Percentiles rank a stretch among this genome's conserved stretches.
phyloP scores from a whole-genome alignment of 2,113 vertebrate species.

The Orthonyx spaldingii region DNA sequence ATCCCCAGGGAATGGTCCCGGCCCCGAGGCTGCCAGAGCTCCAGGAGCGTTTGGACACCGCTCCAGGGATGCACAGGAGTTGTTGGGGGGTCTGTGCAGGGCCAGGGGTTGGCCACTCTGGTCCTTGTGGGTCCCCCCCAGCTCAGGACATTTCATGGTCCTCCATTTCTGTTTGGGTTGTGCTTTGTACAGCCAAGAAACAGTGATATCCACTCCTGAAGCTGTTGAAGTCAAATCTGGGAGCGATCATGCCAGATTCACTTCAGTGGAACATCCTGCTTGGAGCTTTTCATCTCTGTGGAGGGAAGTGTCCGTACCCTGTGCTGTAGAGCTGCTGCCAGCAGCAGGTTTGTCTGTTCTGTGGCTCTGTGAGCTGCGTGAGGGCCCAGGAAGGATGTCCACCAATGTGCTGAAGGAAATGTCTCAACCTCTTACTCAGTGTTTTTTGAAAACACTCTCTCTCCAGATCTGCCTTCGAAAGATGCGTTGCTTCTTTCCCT shows the following conservation, averaged over 20 bases:
- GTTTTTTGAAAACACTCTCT: not conserved
- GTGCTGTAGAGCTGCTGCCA: not conserved
- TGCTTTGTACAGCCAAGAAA: not conserved
- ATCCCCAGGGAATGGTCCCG: not conserved
- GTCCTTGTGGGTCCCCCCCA: not conserved
- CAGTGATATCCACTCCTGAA: not conserved
- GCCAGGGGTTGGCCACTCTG: not conserved
- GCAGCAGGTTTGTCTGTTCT: not conserved
- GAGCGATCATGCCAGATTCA: not conserved
- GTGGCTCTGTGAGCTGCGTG: not conserved
- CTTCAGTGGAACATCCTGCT: not conserved
- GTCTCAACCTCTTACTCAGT: not conserved
- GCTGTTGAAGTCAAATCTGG: not conserved
- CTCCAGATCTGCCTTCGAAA: not conserved
- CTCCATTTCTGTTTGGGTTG: not conserved
- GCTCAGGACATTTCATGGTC: not conserved
- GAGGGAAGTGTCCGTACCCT: not conserved
- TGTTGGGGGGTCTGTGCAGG: not conserved
- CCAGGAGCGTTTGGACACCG: rapidly evolving
- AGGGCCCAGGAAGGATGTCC: not conserved
- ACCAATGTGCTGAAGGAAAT: not conserved
- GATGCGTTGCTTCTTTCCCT: not conserved
- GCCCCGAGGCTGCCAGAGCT: not conserved
- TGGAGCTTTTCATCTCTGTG: not conserved
- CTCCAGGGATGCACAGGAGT: not conserved